Evolutionary conservation across 2,888 invertebrate species (phyloP).

Genomic region (Xestia xanthographa): DNA sequence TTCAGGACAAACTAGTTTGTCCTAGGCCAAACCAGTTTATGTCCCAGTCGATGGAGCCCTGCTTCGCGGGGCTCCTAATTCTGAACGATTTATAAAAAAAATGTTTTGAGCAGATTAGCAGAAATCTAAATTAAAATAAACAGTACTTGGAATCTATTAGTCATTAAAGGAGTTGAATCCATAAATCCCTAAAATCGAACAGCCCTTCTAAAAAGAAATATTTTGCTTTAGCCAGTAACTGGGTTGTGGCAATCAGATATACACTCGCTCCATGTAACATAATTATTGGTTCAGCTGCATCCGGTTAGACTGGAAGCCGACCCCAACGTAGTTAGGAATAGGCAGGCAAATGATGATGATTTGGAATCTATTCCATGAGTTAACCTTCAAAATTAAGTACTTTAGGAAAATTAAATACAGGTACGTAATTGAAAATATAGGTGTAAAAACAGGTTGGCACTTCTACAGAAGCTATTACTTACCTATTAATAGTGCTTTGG

Average conservation of each 20-base stretch:
- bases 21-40: too few species aligned
- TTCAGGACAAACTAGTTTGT: too few species aligned
- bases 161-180: neutral
- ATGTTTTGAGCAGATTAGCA: too few species aligned
- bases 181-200: neutral
- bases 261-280: neutral
- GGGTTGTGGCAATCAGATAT: neutral
- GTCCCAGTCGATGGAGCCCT: too few species aligned
- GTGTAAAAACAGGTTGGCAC: constrained; percentile 14
- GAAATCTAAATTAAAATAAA: too few species aligned
- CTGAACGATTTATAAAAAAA: too few species aligned
- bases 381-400: neutral
- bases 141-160: too few species aligned
- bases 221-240: neutral
- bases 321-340: neutral
- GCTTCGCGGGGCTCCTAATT: too few species aligned
- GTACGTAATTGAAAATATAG: constrained; percentile 1
- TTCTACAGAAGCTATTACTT: neutral
- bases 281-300: neutral
- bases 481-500: neutral
- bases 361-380: too few species aligned
- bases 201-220: neutral
- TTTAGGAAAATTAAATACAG: neutral
- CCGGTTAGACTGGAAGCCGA: neutral
- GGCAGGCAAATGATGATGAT: too few species aligned